These are phyloP conservation scores for Hirundo rustica DNA, from an alignment of 2,797 vertebrate genomes.

Conservation along the genomic window DNA sequence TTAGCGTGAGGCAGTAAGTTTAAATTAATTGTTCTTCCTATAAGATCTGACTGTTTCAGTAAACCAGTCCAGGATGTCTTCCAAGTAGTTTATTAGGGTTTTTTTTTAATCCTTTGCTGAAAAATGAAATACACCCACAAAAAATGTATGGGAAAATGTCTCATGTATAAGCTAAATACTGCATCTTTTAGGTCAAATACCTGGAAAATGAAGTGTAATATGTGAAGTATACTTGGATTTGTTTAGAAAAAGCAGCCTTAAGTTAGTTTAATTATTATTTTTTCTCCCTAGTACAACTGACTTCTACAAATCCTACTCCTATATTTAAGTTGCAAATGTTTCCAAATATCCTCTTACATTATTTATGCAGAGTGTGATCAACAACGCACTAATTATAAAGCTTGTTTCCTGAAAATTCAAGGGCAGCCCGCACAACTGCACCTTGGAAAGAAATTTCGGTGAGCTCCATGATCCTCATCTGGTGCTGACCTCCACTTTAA, in stretches of 20 bases:
- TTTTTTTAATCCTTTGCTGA: not conserved
- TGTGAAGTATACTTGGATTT: not conserved
- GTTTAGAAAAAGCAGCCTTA: not conserved
- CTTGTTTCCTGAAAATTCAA: not conserved
- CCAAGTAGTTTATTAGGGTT: not conserved
- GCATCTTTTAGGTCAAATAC: not conserved
- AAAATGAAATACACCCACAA: not conserved
- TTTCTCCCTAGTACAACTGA: not conserved
- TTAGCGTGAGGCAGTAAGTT: not conserved
- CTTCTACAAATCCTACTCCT: not conserved
- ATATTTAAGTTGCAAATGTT: not conserved
- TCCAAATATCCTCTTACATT: not conserved
- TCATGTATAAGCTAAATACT: not conserved
- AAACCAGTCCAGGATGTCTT: not conserved
- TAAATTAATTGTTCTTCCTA: not conserved
- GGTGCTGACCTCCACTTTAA: not conserved
- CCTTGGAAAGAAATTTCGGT: not conserved
- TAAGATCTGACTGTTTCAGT: not conserved
- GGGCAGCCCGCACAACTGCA: not conserved
- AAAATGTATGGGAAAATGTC: not conserved
- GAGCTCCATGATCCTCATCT: not conserved
- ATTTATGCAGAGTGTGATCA: not conserved
- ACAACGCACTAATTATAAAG: not conserved
- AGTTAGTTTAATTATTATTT: not conserved
- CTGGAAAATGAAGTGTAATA: not conserved